phyloP scores from a whole-genome alignment of 2,113 vertebrate genomes.

The Geococcyx californianus region DNA sequence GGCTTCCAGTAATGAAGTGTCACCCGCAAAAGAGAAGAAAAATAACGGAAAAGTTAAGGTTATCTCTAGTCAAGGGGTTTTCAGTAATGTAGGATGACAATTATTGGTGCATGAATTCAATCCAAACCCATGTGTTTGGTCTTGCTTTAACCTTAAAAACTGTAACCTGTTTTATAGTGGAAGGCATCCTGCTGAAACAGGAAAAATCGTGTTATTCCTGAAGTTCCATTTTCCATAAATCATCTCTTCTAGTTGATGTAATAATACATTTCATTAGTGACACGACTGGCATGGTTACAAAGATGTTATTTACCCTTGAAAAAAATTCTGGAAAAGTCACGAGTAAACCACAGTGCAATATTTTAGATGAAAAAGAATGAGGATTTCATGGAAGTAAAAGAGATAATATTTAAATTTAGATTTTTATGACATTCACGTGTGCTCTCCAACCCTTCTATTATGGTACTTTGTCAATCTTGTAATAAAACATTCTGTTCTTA shows the following conservation, averaged over 20 bases:
- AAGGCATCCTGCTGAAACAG: background rate
- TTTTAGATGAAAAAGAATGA: background rate
- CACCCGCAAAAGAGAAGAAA: slow-evolving; percentile 40
- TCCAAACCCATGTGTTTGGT: background rate
- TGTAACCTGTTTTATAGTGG: background rate
- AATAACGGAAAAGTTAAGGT: slow-evolving; percentile 24
- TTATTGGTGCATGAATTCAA: background rate
- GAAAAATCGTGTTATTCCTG: background rate
- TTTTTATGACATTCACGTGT: background rate
- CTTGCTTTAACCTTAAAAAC: background rate
- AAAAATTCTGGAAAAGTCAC: background rate
- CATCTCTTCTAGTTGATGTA: background rate
- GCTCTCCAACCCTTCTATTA: background rate
- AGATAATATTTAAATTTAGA: background rate
- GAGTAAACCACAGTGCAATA: background rate
- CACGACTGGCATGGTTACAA: background rate
- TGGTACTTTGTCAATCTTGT: background rate
- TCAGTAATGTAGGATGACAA: background rate
- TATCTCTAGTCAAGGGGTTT: slow-evolving; percentile 17
- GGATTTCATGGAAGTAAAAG: background rate
- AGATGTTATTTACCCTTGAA: background rate
- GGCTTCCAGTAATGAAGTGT: slow-evolving; percentile 68
- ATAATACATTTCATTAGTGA: background rate
- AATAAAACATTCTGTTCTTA: background rate
- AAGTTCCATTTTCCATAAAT: background rate